Evolutionary conservation across 1,140 invertebrate species (phyloP), one percentile per base, ranked within the genome.

Genomic region (Heliothis subflexa): DNA sequence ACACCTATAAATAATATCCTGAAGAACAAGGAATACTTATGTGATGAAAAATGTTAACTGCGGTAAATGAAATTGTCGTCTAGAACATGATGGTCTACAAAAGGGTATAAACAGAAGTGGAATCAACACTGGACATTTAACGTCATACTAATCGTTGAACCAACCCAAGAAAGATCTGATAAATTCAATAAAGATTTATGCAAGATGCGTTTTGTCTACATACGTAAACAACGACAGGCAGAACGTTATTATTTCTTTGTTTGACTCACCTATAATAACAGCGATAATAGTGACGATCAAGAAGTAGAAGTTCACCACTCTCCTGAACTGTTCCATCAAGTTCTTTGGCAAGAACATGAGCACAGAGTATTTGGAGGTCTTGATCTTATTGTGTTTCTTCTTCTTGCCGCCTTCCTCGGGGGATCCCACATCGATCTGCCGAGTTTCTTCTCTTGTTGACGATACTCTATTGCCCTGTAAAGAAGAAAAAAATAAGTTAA

Each of bases 251-350:
- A 40, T 40, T 40, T 7, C 33, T 9, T 7, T 7, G 9, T 7
- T 62, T 12, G 50, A 94, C 94, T 95, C 89, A 97, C 97, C 95
- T 79, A 96, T 96, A 11, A 95, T 62, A 1, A 96, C 73, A 2
- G 97, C 95, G 75, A 98, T 95, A n/a, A 97, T 89, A 12, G 96
- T 96, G 72, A 97, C 96, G 61, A 96, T 93, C 0, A 98, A 94
- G 85, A 98, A 98, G 88, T 98, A 98, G 85, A 98, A 97, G 93
- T 98, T 98, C 25, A 97, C 97, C 40, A 98, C 94, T 78, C 98
- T 95, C 2, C 97, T 95, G 89, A 98, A 98, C 92, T 98, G 98
- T 87, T 98, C 97, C 83, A 97, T 96, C 45, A 98, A 89, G 95
- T 98, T 98, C 91, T 97, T 97, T 50, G 97, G 97, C 59, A 98